Base-by-base conservation (phyloP, 2,113 vertebrate genomes). In the Carlito syrichta region DNA sequence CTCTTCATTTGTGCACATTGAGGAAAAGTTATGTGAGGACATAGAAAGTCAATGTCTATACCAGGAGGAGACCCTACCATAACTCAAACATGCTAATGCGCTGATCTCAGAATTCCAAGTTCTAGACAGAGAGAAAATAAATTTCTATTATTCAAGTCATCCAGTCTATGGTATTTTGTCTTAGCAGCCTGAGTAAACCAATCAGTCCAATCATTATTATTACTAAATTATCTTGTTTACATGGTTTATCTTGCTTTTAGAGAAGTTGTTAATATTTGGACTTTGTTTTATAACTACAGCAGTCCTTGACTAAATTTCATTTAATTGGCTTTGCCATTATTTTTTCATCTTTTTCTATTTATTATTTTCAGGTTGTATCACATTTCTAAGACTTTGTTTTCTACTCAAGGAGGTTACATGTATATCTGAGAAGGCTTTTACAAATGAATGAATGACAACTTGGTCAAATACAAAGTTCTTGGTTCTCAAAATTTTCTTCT, bases 401-500 rank as follows among this genome's bases (percentile, higher is more conserved):
- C 7, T 76, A 22, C 23, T 45, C 17, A 71, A 54, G 22, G 2
- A 85, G 60, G 3, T 32, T 73, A 32, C 17, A 58, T 71, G 10
- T 13, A 86, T 73, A 84, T 77, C 56, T 78, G 16, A 94, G 17
- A 69, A 63, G 69, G 35, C 10, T 6, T 89, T 96, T 74, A 43
- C 13, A 94, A 92, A 71, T 9, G 12, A 92, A 71, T 9, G 12
- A 92, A 93, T 82, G 40, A 73, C 9, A 54, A 66, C 8, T 76
- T 95, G 30, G 40, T 60, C 19, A 45, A 56, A 35, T 20, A 43
- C 43, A 81, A 91, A 58, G 38, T n/a, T 81, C 48, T 35, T 45
- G 9, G 40, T 63, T 86, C 79, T 92, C 63, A 91, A 62, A 93
- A 63, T 40, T 35, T 38, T 78, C 58, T 92, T 25, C n/a, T 89